Conservation (phyloP, 2,888 invertebrate species). For the Caenorhabditis auriculariae region DNA sequence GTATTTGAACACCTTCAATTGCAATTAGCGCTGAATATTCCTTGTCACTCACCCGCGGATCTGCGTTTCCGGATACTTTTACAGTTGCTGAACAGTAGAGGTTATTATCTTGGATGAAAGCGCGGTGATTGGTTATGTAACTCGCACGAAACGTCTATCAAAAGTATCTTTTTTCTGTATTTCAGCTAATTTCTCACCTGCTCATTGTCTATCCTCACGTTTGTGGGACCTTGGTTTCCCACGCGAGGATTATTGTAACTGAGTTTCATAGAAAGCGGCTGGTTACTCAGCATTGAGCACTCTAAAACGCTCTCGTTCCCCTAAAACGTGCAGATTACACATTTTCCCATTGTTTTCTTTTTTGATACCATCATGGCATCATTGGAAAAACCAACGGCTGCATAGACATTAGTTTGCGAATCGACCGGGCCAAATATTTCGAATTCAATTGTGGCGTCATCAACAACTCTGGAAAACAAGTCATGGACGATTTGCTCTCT, state of each 20-base stretch:
- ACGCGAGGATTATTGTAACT: conserved; percentile 31
- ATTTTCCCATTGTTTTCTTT: not conserved
- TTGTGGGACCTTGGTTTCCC: conserved; percentile 6
- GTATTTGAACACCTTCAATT: conserved; percentile 16
- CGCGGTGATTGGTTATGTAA: conserved; percentile 10
- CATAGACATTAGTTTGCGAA: conserved; percentile 22
- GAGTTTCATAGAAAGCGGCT: conserved; percentile 28
- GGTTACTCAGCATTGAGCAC: conserved; percentile 23
- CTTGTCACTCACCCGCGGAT: not conserved
- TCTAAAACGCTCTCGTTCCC: conserved; percentile 22
- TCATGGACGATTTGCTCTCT: not conserved
- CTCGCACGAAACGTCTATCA: conserved; percentile 6
- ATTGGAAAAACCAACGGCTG: conserved; percentile 49
- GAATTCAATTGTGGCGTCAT: conserved; percentile 1
- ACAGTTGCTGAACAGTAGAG: conserved; percentile 28
- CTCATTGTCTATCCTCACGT: conserved; percentile 25
- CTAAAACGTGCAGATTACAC: not conserved
- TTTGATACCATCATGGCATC: conserved; percentile 29
- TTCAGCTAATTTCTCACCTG: not conserved
- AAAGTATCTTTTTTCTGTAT: not conserved
- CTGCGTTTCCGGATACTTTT: conserved; percentile 10
- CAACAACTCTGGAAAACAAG: not conserved
- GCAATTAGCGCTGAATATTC: not conserved
- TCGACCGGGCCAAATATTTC: conserved; percentile 22
- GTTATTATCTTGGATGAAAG: conserved; percentile 12